These are phyloP conservation scores for Fragum fragum DNA, from an alignment of 2,888 invertebrate genomes.

Conservation along the genomic window DNA sequence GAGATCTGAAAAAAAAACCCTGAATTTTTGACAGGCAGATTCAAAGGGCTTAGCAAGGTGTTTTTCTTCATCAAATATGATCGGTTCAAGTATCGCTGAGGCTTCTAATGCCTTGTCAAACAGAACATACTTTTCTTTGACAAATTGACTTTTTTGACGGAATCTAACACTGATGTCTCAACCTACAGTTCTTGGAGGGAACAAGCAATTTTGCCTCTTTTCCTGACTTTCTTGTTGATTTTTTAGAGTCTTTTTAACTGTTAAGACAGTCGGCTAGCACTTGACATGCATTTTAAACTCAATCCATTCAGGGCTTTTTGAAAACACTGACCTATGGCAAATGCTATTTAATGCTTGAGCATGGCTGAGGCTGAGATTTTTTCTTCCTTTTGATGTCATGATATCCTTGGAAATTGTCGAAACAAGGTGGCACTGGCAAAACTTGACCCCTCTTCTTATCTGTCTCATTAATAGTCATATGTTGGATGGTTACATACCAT, in stretches of 20 bases:
- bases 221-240: not conserved
- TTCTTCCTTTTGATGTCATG: no score
- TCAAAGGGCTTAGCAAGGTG: constrained; percentile 37
- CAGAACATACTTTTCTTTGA: constrained; percentile 1
- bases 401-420: no score
- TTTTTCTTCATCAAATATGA: constrained; percentile 34
- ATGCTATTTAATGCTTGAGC: no score
- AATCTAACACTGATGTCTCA: not conserved
- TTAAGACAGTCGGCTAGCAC: not conserved
- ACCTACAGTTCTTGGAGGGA: constrained; percentile 2
- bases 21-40: constrained; percentile 29
- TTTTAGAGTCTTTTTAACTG: not conserved
- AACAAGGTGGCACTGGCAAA: no score
- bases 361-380: no score
- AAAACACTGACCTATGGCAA: no score
- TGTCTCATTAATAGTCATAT: no score
- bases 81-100: not conserved
- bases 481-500: no score
- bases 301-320: no score
- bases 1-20: constrained; percentile 36
- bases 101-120: not conserved
- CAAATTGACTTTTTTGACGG: not conserved
- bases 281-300: no score
- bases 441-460: no score
- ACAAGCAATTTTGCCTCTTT: not conserved